Evolutionary conservation across 2,113 vertebrate species (phyloP), one percentile per base, ranked within the genome.

Genomic region (Clarias gariepinus): DNA sequence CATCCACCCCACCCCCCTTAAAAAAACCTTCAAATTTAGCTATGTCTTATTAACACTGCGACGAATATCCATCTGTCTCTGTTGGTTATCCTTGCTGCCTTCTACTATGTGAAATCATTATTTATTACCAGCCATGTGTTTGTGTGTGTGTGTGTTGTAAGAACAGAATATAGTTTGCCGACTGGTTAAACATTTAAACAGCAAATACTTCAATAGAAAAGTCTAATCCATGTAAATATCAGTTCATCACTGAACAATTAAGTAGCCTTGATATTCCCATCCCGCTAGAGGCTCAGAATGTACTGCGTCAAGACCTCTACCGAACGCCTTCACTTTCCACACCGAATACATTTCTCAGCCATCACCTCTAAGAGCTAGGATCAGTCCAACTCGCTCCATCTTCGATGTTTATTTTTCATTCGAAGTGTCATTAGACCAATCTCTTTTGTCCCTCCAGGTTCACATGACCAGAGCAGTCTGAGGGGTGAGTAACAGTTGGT

Each of bases 401-500:
- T 25, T 78, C 11, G 41, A 47, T 64, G 36, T 61, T 78, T 0
- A 4, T 33, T 85, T 68, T 64, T 28, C n/a, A n/a, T n/a, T n/a
- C 18, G 47, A 28, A 15, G 63, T 85, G 61, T 76, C 74, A 85
- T 76, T 60, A 66, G 28, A 64, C 28, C 11, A 33, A 23, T 83
- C 8, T 86, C 28, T 77, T 87, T 83, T 60, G 19, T 77, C 41
- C 8, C 52, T 90, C 84, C 55, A 88, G 91, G 93, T 88, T 91
- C 90, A 88, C 58, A 76, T 21, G 82, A 88, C 87, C 88, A 98
- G 96, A 95, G 57, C 94, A 91, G 94, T 88, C 94, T 93, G 95
- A 93, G 93, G 93, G 83, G 57, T 87, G 79, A 91, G 84, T 87
- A 90, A 91, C 91, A 93, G 91, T 36, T 73, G 61, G 88, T 87